These are phyloP conservation scores for Plestiodon gilberti DNA, from an alignment of 2,113 vertebrate genomes.

Conservation along the genomic window DNA sequence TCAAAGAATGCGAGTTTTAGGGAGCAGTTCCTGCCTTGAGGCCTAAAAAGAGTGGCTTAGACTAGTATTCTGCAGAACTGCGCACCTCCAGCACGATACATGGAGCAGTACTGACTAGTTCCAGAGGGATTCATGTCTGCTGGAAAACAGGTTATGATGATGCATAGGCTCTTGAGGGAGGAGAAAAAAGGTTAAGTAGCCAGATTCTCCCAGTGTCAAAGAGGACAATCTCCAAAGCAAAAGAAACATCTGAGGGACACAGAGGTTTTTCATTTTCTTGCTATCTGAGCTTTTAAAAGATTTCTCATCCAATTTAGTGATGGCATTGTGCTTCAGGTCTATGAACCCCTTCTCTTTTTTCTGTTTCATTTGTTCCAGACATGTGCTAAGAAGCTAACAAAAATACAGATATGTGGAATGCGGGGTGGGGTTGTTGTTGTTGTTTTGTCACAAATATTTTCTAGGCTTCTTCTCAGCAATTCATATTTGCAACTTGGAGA, in stretches of 20 bases:
- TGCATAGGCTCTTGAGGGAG: slow-evolving; percentile 14
- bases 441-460: slow-evolving; percentile 55
- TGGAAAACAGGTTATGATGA: slow-evolving; percentile 50
- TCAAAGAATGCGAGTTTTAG: slow-evolving; percentile 29
- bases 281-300: slow-evolving; percentile 40
- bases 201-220: slow-evolving; percentile 46
- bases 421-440: slow-evolving; percentile 26
- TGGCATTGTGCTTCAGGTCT: slow-evolving; percentile 35
- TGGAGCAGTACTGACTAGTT: background rate
- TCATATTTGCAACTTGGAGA: slow-evolving; percentile 40
- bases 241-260: slow-evolving; percentile 33
- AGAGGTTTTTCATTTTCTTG: slow-evolving; percentile 23
- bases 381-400: slow-evolving; percentile 55
- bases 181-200: slow-evolving; percentile 46
- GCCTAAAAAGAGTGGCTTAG: slow-evolving; percentile 46
- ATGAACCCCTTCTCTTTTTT: slow-evolving; percentile 34
- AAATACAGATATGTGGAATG: slow-evolving; percentile 53
- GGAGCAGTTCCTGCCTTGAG: background rate
- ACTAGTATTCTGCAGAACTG: slow-evolving; percentile 35
- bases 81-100: slow-evolving; percentile 29
- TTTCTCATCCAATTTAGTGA: slow-evolving; percentile 16
- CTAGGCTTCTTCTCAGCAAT: slow-evolving; percentile 64
- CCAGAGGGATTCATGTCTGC: slow-evolving; percentile 20
- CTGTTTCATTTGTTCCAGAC: slow-evolving; percentile 54
- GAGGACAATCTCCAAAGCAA: background rate